Conservation (phyloP, 2,888 invertebrate genomes). For the Ophion slaviceki region DNA sequence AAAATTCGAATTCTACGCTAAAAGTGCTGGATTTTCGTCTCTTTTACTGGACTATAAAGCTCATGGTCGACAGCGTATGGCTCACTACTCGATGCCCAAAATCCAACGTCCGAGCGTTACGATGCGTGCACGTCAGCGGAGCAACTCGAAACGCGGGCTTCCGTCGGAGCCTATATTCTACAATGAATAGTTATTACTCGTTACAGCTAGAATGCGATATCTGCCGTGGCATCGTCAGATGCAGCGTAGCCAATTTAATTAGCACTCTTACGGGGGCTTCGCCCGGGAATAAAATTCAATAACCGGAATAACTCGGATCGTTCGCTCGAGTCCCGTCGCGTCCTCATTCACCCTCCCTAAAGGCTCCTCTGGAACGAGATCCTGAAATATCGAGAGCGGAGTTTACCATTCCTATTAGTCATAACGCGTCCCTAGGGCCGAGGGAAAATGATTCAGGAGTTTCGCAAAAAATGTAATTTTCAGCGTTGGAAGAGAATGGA, state of each 20-base stretch:
- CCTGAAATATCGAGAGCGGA: background rate
- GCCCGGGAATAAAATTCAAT: constrained; percentile 50
- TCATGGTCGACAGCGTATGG: constrained; percentile 12
- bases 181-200: constrained; percentile 70
- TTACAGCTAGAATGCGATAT: constrained; percentile 79
- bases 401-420: background rate
- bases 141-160: constrained; percentile 13
- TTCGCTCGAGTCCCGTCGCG: constrained; percentile 15
- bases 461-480: background rate
- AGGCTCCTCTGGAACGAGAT: constrained; percentile 33
- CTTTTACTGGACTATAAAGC: background rate
- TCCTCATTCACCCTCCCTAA: constrained; percentile 56
- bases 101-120: constrained; percentile 14
- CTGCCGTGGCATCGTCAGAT: constrained; percentile 69
- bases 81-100: background rate
- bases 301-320: constrained; percentile 36
- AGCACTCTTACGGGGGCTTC: constrained; percentile 27
- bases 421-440: background rate
- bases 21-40: no score
- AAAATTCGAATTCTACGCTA: no score
- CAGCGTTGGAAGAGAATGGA: background rate
- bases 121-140: constrained; percentile 1
- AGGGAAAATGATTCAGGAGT: background rate
- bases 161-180: constrained; percentile 1
- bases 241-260: constrained; percentile 61